Percentiles rank a stretch among this genome's conserved stretches.
Conservation (phyloP, 2,888 invertebrate species). For the Scaptomyza cyrtandrae region DNA sequence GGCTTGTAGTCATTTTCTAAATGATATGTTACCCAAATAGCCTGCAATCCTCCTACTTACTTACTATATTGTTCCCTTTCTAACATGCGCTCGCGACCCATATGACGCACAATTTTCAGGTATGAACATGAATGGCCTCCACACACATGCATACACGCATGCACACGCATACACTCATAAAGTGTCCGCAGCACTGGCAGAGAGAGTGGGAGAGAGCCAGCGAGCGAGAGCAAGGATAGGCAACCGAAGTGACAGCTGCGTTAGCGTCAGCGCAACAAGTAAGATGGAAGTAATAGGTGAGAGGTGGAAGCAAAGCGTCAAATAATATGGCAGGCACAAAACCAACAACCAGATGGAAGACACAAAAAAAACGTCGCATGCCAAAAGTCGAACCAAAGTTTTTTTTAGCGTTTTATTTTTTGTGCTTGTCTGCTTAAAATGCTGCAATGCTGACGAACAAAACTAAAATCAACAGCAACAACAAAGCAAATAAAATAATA, state of each 20-base stretch:
- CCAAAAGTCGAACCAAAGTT: slow-evolving; percentile 25
- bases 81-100: background rate
- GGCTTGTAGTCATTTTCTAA: slow-evolving; percentile 22
- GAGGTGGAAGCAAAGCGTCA: slow-evolving; percentile 45
- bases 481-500: slow-evolving; percentile 27
- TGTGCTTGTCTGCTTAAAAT: slow-evolving; percentile 69
- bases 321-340: slow-evolving; percentile 57
- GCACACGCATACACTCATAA: no score
- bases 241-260: slow-evolving; percentile 57
- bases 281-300: slow-evolving; percentile 61
- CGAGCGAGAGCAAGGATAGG: slow-evolving; percentile 11
- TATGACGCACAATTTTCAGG: slow-evolving; percentile 57
- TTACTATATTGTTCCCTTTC: slow-evolving; percentile 1
- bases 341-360: no score
- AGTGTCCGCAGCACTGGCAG: slow-evolving; percentile 21
- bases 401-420: slow-evolving; percentile 13
- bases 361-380: slow-evolving; percentile 54
- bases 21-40: slow-evolving; percentile 38
- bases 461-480: slow-evolving; percentile 40
- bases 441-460: slow-evolving; percentile 75
- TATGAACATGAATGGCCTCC: slow-evolving; percentile 29
- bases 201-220: background rate
- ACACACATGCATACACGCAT: slow-evolving; percentile 16
- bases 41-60: slow-evolving; percentile 26
- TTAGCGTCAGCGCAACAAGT: slow-evolving; percentile 71